These are phyloP conservation scores for Pelochelys cantorii DNA, from an alignment of 2,797 vertebrate species.

Conservation along the genomic window DNA sequence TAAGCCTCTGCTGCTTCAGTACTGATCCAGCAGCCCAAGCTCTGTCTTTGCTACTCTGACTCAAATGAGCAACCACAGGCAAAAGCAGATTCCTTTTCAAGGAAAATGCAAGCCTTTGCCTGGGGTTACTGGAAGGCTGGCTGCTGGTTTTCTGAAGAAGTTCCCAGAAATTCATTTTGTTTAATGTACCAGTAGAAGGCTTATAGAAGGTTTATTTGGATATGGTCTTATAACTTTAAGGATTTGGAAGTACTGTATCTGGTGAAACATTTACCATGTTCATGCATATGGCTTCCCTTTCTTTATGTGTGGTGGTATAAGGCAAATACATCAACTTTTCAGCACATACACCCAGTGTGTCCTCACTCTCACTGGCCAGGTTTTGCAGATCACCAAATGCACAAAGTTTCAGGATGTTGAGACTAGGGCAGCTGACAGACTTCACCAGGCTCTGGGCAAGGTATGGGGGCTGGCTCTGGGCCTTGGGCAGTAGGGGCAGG, in stretches of 20 bases:
- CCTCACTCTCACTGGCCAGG: not conserved
- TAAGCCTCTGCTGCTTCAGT: slow-evolving; percentile 30
- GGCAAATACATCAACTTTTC: not conserved
- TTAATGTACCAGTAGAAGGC: not conserved
- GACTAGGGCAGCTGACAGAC: no score
- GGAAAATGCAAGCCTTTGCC: not conserved
- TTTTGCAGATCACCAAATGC: slow-evolving; percentile 22
- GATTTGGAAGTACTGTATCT: slow-evolving; percentile 5
- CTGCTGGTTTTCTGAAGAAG: not conserved
- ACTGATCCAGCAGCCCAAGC: slow-evolving; percentile 1
- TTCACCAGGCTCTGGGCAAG: no score
- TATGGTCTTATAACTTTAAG: not conserved
- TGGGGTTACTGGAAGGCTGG: not conserved
- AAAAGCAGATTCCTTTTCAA: not conserved
- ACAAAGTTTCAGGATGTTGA: not conserved
- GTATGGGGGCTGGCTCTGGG: no score
- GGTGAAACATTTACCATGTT: not conserved
- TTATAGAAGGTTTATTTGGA: not conserved
- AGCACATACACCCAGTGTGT: not conserved
- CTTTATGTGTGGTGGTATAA: no score
- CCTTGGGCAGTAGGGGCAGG: no score
- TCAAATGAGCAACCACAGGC: slow-evolving; percentile 24
- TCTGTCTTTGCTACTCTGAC: not conserved
- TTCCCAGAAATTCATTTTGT: not conserved
- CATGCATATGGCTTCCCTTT: no score